Percentiles rank a stretch among this genome's conserved stretches.
phyloP scores from a whole-genome alignment of 2,888 invertebrate genomes.

The Noctua fimbriata region DNA sequence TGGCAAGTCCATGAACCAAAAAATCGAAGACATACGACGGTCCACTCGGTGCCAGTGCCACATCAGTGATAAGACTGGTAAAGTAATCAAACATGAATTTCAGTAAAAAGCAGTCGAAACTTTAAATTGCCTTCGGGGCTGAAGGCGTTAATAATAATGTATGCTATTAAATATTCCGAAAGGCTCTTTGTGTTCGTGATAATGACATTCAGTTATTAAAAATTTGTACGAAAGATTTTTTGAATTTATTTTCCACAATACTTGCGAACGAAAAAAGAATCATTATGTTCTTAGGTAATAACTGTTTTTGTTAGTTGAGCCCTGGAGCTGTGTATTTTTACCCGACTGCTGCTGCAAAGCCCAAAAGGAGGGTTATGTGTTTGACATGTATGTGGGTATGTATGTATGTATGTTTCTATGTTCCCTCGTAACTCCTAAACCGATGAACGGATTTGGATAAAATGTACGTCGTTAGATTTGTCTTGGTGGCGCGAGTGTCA shows the following conservation, averaged over 20 bases:
- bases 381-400: too few relatives aligned
- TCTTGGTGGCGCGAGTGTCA: too few relatives aligned
- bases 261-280: slow-evolving; percentile 6
- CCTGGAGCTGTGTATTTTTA: neutral
- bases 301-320: slow-evolving; percentile 28
- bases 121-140: slow-evolving; percentile 18
- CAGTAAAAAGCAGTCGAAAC: neutral
- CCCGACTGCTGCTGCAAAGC: too few relatives aligned
- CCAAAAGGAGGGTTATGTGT: too few relatives aligned
- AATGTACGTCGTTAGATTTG: too few relatives aligned
- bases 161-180: slow-evolving; percentile 41
- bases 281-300: slow-evolving; percentile 18
- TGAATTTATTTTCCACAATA: slow-evolving; percentile 22
- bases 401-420: too few relatives aligned
- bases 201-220: slow-evolving; percentile 41
- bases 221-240: slow-evolving; percentile 35
- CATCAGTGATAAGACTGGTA: neutral
- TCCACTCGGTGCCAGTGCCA: too few relatives aligned
- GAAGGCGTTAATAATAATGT: slow-evolving; percentile 27
- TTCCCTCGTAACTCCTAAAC: too few relatives aligned
- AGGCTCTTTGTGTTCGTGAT: slow-evolving; percentile 26
- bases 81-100: neutral
- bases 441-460: too few relatives aligned
- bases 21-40: too few relatives aligned
- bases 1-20: too few relatives aligned